Base-by-base conservation (phyloP, 2,888 invertebrate species). In the Aspidapion aeneum region DNA sequence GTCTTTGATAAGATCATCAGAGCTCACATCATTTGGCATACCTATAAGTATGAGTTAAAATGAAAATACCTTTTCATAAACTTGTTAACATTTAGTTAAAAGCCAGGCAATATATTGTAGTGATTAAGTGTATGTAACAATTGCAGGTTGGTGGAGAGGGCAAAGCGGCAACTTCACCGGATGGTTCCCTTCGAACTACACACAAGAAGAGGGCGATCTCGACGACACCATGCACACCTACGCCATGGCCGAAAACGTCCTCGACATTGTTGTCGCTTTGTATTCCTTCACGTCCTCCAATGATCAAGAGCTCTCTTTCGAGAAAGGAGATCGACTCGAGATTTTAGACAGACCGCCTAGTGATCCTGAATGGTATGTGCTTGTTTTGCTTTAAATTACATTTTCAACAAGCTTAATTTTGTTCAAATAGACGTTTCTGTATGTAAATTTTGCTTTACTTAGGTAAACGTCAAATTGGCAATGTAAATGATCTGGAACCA, bases 101-200 rank as follows among this genome's bases (percentile, higher is more conserved):
- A n/a, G n/a, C n/a, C n/a, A n/a, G n/a, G n/a, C n/a, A n/a, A n/a
- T n/a, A n/a, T n/a, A n/a, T n/a, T n/a, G n/a, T n/a, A n/a, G n/a
- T n/a, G n/a, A n/a, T n/a, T n/a, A n/a, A n/a, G n/a, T n/a, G n/a
- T n/a, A n/a, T n/a, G n/a, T n/a, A n/a, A n/a, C n/a, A n/a, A n/a
- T 18, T 57, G 79, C 62, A 78, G 79, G 86, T 66, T 99, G 99
- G 99, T 99, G 99, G 99, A 88, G 97, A 75, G 99, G 98, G 58
- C 94, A 94, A 82, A 86, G 86, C 72, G 86, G 86, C 55, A 84
- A 84, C 61, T 81, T 83, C 58, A 85, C 86, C 20, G 92, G 93
- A 18, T 96, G 99, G 99, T 99, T 98, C 79, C 99, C 99, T 9
- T 97, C 97, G 59, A 99, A 99, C 82, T 99, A 99, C 82, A 98